Evolutionary conservation across 2,888 invertebrate genomes (phyloP).

Genomic region (Psylliodes chrysocephalus): DNA sequence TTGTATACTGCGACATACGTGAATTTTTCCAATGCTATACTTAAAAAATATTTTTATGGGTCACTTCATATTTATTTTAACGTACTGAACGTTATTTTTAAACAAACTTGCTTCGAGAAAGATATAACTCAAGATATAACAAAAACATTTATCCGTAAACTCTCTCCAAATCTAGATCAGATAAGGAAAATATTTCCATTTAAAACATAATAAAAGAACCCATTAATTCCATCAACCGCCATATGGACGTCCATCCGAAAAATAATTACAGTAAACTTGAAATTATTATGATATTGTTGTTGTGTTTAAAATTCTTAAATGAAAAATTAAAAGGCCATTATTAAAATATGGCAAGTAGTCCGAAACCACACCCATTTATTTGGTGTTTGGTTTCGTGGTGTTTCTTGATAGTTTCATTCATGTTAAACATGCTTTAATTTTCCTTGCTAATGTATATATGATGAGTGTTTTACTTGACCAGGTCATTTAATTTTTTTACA

Average conservation of each 20-base stretch:
- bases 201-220: conserved; percentile 22
- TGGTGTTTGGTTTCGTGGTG: background rate
- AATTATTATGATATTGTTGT: background rate
- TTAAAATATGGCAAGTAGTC: conserved; percentile 14
- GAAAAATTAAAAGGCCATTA: conserved; percentile 10
- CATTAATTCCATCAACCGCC: background rate
- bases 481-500: no score
- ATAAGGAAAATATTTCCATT: conserved; percentile 27
- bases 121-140: conserved; percentile 7
- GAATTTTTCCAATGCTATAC: no score
- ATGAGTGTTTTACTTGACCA: background rate
- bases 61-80: no score
- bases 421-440: background rate
- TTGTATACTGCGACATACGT: no score
- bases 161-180: conserved; percentile 18
- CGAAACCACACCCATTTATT: background rate
- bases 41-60: no score
- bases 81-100: no score
- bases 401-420: background rate
- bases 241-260: conserved; percentile 2
- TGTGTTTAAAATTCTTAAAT: background rate
- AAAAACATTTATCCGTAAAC: conserved; percentile 25
- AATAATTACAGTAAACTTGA: conserved; percentile 6
- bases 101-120: no score
- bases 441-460: background rate